Conservation (phyloP, 2,797 vertebrate species). For the Parauchenoglanis punctatus region DNA sequence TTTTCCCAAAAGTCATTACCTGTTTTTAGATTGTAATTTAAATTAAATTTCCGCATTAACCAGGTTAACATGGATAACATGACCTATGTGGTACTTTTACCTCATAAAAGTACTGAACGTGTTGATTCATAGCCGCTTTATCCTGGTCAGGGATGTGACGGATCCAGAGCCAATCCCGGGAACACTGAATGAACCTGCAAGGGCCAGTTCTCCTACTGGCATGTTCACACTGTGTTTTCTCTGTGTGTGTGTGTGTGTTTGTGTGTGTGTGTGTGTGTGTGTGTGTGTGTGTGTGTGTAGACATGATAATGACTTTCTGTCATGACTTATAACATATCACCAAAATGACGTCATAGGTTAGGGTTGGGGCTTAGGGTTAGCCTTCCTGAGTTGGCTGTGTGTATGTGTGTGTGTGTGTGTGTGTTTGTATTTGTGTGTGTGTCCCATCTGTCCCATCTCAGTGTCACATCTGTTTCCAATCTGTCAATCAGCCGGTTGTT, state of each 20-base stretch:
- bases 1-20: no score
- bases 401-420: neutral
- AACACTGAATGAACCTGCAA: neutral
- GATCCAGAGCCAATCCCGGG: neutral
- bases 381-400: neutral
- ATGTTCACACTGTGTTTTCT: neutral
- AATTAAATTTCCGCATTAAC: no score
- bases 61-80: no score
- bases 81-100: neutral
- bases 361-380: neutral
- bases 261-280: neutral
- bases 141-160: neutral
- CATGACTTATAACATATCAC: no score
- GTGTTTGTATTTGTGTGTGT: neutral
- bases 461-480: constrained; percentile 15
- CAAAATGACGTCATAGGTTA: neutral
- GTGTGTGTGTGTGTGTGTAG: neutral
- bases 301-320: neutral
- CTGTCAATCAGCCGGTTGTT: constrained; percentile 6
- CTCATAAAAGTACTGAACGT: neutral
- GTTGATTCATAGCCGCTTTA: neutral
- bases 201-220: neutral
- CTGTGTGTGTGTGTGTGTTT: no score
- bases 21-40: no score
- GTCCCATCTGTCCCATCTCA: no score